These are phyloP conservation scores for Narcine bancroftii DNA, from an alignment of 2,113 vertebrate genomes.

Conservation along the genomic window DNA sequence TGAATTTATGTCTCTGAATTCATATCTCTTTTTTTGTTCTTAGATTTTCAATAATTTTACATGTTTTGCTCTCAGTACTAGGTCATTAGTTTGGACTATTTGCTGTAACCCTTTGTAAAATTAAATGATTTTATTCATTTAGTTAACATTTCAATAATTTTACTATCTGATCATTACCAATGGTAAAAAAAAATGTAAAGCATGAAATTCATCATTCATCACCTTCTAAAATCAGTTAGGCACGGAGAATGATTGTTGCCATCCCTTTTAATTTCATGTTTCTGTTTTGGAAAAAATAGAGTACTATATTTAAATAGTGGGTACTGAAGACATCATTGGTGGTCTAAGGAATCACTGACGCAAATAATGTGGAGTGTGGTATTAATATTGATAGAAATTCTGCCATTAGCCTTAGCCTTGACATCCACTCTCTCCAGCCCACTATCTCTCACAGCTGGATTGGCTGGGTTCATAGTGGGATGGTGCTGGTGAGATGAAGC, in stretches of 20 bases:
- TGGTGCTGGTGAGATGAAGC: no score
- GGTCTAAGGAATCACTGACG: not conserved
- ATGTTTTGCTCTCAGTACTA: not conserved
- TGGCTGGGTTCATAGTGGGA: no score
- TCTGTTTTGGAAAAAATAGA: not conserved
- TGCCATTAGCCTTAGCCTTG: not conserved
- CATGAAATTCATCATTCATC: not conserved
- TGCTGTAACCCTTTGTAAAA: not conserved
- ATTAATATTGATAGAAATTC: not conserved
- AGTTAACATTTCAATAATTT: not conserved
- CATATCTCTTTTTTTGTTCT: not conserved
- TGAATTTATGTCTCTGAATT: not conserved
- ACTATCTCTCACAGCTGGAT: not conserved
- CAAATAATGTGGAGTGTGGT: not conserved
- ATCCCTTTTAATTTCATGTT: not conserved
- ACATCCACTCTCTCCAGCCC: not conserved
- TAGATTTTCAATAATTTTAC: not conserved
- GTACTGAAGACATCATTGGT: not conserved
- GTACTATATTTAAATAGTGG: not conserved
- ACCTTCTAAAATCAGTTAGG: not conserved
- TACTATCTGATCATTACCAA: not conserved
- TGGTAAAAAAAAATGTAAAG: not conserved
- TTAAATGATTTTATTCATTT: not conserved
- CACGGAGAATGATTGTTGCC: not conserved
- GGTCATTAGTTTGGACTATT: not conserved